phyloP scores from a whole-genome alignment of 2,113 vertebrate genomes.

The Spea multiplicata region DNA sequence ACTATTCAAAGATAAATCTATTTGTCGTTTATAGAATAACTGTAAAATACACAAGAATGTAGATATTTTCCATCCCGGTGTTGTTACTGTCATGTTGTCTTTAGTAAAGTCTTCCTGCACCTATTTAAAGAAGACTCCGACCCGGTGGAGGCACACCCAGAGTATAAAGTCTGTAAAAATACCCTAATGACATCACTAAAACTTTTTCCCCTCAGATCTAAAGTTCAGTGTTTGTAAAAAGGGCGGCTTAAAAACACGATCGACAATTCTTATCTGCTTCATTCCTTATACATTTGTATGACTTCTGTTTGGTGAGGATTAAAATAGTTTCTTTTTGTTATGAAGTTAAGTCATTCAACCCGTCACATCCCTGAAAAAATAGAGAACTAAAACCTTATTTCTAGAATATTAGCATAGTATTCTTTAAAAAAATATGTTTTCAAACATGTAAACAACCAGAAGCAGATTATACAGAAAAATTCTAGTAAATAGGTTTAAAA shows the following conservation, averaged over 20 bases:
- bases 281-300: background rate
- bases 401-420: no score
- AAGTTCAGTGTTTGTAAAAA: conserved; percentile 21
- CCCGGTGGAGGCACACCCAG: conserved; percentile 8
- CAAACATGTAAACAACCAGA: no score
- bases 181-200: conserved; percentile 27
- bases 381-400: no score
- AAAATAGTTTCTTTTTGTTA: conserved; percentile 11
- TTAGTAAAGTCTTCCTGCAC: conserved; percentile 7
- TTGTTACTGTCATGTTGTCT: conserved; percentile 27
- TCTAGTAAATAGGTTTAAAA: no score
- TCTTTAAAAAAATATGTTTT: no score
- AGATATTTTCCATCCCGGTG: background rate
- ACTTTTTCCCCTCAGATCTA: conserved; percentile 27
- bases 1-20: no score
- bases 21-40: background rate
- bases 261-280: conserved; percentile 13
- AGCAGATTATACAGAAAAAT: no score
- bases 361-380: conserved; percentile 1
- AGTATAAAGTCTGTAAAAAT: conserved; percentile 22
- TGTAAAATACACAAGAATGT: no score
- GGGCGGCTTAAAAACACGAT: conserved; percentile 13
- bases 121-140: conserved; percentile 14
- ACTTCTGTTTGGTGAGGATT: conserved; percentile 6
- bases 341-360: background rate